These are phyloP conservation scores for Echinarachnius parma DNA, from an alignment of 53 echinoderm and acorn worm genomes.

Conservation along the genomic window DNA sequence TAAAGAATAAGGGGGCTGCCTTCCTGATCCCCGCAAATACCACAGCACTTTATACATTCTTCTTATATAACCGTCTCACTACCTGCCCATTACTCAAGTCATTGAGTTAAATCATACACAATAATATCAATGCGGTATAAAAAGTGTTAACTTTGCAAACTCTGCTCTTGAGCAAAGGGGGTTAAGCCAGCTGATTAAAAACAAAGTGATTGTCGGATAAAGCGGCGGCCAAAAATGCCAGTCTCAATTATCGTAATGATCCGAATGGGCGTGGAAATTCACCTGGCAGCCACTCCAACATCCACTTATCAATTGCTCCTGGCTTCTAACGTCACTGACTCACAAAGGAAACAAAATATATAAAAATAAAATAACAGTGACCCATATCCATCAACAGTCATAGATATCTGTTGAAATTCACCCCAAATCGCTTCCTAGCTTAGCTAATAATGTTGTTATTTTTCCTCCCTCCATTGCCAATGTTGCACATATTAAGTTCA, in stretches of 20 bases:
- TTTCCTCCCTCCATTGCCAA: too few species aligned
- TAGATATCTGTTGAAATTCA: background rate
- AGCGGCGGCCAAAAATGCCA: slow-evolving; percentile 32
- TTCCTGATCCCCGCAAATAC: too few species aligned
- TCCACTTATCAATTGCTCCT: slow-evolving; percentile 10
- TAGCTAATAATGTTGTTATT: too few species aligned
- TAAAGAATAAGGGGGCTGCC: too few species aligned
- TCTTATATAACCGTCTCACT: too few species aligned
- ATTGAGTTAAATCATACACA: too few species aligned
- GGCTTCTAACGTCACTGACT: background rate
- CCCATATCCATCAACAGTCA: background rate
- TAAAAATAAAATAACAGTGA: background rate
- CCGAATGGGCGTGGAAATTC: slow-evolving; percentile 4
- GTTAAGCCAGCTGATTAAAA: background rate
- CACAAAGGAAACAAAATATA: background rate
- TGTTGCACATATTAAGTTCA: too few species aligned
- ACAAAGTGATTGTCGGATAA: slow-evolving; percentile 29
- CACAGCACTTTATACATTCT: too few species aligned
- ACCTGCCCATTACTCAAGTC: too few species aligned
- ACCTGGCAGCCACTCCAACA: slow-evolving; percentile 17
- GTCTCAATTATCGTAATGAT: slow-evolving; percentile 17
- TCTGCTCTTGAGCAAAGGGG: background rate
- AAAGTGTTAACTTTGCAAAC: too few species aligned
- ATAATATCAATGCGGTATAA: too few species aligned
- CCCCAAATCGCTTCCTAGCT: background rate